A percentile compares a stretch with the other conserved stretches of the same genome.
These are phyloP conservation scores for Cassiopea andromeda DNA, from an alignment of 30 jellyfish, hydroid and myxozoan species.

Conservation along the genomic window DNA sequence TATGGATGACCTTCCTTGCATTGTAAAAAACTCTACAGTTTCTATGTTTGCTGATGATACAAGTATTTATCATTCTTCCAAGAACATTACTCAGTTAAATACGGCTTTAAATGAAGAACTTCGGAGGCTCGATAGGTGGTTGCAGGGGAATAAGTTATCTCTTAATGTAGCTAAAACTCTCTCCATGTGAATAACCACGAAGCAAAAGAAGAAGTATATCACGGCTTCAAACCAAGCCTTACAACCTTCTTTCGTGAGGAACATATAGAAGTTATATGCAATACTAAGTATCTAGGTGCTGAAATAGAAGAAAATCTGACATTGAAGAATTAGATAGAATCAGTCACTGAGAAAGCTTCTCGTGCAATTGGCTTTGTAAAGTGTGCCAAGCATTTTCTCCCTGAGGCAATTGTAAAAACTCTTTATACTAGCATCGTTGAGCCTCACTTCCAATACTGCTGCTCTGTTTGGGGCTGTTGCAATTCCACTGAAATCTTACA, in stretches of 20 bases:
- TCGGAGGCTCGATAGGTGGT: not conserved
- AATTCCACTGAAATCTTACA: conserved; percentile 9
- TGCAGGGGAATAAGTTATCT: not conserved
- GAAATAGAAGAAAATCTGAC: not conserved
- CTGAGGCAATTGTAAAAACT: not conserved
- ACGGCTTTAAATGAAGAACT: not conserved
- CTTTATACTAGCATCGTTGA: not conserved
- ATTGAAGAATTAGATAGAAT: not conserved
- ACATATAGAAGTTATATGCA: not conserved
- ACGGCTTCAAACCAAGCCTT: not conserved
- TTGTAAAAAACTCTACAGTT: not conserved
- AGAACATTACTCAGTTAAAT: not conserved
- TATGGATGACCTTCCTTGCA: not conserved
- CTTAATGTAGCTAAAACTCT: not conserved
- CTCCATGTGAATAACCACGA: too few species aligned
- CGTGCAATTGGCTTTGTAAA: too few species aligned
- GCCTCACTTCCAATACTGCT: conserved; percentile 14
- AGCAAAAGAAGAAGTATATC: not conserved
- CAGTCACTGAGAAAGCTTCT: not conserved
- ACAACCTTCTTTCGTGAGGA: not conserved
- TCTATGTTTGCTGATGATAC: not conserved
- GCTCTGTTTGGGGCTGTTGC: conserved; percentile 20
- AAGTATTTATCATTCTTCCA: not conserved
- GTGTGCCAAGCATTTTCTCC: not conserved
- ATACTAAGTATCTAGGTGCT: not conserved